These are phyloP conservation scores for silkworm (Bombyx mori) DNA, from an alignment of 1,140 invertebrate genomes.

Conservation along the genomic window ASM3026992v2 NC_085119.1:6604501-6605000, in stretches of 20 bases:
- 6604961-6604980: conserved; percentile 26
- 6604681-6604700: too few relatives aligned
- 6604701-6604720: too few relatives aligned
- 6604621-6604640: background rate
- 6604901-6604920: conserved; percentile 30
- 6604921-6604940: conserved; percentile 61
- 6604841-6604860: conserved; percentile 8
- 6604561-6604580: conserved; percentile 7
- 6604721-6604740: too few relatives aligned
- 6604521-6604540: background rate
- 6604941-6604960: conserved; percentile 50
- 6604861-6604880: conserved; percentile 25
- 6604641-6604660: too few relatives aligned
- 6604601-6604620: conserved; percentile 3
- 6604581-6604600: conserved; percentile 16
- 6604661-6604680: too few relatives aligned
- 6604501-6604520: conserved; percentile 6
- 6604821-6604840: conserved; percentile 7
- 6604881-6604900: conserved; percentile 25
- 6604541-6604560: conserved; percentile 12
- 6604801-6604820: conserved; percentile 4
- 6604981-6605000: conserved; percentile 13
- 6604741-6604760: background rate
- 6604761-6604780: background rate
- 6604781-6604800: background rate